Evolutionary conservation across 1,140 invertebrate species (phyloP).

Genomic region (Parasteatoda tepidariorum): DNA sequence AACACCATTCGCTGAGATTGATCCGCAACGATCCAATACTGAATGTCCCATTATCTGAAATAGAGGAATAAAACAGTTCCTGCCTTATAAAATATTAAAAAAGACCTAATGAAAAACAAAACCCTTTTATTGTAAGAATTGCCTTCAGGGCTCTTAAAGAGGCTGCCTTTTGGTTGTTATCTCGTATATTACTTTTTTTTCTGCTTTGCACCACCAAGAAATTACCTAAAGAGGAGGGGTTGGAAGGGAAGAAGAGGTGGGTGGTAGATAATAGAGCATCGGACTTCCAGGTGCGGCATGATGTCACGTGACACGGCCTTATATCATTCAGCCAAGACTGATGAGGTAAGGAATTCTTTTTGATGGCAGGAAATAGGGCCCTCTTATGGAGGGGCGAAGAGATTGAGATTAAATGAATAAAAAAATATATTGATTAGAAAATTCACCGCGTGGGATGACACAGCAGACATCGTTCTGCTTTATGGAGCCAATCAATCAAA

Average conservation of each 20-base stretch:
- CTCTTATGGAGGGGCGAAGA: background rate
- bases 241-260: background rate
- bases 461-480: background rate
- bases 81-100: no score
- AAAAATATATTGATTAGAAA: background rate
- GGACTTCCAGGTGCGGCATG: background rate
- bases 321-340: background rate
- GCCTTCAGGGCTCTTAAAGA: no score
- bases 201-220: no score
- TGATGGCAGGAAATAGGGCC: background rate
- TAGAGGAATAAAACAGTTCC: no score
- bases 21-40: no score
- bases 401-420: background rate
- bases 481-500: background rate
- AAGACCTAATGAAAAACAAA: no score
- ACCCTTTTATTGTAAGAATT: no score
- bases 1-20: no score
- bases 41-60: no score
- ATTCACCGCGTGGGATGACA: background rate
- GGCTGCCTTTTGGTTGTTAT: no score
- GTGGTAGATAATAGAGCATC: background rate
- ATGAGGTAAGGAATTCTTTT: background rate
- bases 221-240: background rate
- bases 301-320: background rate
- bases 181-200: no score